These are phyloP conservation scores for Hippolais icterina DNA, from an alignment of 2,113 vertebrate species.

Conservation along the genomic window DNA sequence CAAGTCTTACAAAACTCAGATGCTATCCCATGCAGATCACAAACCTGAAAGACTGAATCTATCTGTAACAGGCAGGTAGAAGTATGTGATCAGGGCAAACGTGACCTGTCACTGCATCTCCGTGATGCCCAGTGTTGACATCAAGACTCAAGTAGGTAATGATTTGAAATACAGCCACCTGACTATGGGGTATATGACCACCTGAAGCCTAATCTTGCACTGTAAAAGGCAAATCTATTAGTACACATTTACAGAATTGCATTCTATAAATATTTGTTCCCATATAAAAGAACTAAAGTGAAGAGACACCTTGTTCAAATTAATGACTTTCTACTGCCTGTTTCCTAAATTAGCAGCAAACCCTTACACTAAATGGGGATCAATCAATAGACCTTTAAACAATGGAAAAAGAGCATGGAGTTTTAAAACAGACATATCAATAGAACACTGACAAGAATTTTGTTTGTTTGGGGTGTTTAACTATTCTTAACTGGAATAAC, in stretches of 20 bases:
- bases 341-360: neutral
- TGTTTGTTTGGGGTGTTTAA: neutral
- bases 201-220: neutral
- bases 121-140: fast-evolving
- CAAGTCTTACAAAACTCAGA: neutral
- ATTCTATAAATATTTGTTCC: neutral
- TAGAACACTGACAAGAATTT: neutral
- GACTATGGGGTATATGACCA: neutral
- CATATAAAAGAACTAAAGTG: neutral
- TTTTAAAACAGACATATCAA: neutral
- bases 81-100: fast-evolving
- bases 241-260: neutral
- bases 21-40: neutral
- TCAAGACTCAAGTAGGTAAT: neutral
- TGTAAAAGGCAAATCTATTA: neutral
- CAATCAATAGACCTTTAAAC: neutral
- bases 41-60: neutral
- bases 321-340: neutral
- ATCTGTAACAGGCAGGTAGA: neutral
- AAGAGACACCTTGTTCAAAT: neutral
- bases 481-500: neutral
- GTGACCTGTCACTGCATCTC: neutral
- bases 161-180: neutral
- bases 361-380: neutral
- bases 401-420: neutral